A percentile compares a stretch with the other conserved stretches of the same genome.
These are phyloP conservation scores for Euglossa dilemma DNA, from an alignment of 1,140 invertebrate species.

Conservation along the genomic window DNA sequence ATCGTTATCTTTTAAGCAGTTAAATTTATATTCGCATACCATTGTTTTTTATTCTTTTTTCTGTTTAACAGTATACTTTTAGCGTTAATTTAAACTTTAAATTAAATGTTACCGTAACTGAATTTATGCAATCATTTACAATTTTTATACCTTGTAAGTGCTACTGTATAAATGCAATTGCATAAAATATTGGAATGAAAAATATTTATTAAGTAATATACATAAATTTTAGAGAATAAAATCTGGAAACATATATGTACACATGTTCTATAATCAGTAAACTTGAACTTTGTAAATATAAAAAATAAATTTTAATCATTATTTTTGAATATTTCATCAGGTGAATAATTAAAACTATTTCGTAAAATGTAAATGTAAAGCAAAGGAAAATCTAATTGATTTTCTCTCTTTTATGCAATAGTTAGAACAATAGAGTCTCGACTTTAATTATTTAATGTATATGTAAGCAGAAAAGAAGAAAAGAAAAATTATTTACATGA, in stretches of 20 bases:
- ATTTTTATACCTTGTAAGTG: too few relatives aligned
- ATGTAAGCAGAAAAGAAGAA: too few relatives aligned
- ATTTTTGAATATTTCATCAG: background rate
- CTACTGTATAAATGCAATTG: background rate
- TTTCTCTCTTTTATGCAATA: too few relatives aligned
- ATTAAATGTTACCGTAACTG: background rate
- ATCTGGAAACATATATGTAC: background rate
- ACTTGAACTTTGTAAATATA: constrained; percentile 5
- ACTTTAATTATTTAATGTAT: too few relatives aligned
- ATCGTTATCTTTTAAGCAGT: background rate
- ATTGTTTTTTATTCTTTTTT: background rate
- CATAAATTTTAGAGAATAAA: background rate
- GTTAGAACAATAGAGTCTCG: too few relatives aligned
- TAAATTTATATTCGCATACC: background rate
- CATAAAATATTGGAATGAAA: background rate
- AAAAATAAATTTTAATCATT: background rate
- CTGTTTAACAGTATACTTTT: background rate
- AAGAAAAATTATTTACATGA: too few relatives aligned
- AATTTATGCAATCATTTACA: background rate
- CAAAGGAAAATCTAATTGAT: too few relatives aligned
- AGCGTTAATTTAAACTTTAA: background rate
- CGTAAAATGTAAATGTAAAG: too few relatives aligned
- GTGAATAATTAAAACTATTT: too few relatives aligned
- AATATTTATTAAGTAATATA: constrained; percentile 16
- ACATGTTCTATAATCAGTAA: background rate